Evolutionary conservation across 2,888 invertebrate species (phyloP), one percentile per base, ranked within the genome.

Genomic region (Chalcosyrphus nemorum): DNA sequence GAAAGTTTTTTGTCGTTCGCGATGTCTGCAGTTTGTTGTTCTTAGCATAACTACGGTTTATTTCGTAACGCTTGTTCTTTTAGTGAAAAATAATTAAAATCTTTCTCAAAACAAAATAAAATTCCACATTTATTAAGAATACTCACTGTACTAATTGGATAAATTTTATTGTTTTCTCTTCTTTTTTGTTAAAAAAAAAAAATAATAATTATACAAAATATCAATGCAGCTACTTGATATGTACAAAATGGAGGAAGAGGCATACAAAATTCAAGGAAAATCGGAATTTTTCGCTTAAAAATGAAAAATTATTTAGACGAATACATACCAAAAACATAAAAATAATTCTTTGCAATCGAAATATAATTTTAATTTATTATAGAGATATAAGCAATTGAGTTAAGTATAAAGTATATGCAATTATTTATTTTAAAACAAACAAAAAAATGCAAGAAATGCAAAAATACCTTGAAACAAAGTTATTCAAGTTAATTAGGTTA

Each of bases 191-290:
- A 45, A 24, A 15, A 45, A 74, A 35, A 11, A 50, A 27, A 59
- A 35, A 56, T 35, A 35, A 66, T 32, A 52, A 59, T 54, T 59
- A 50, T 27, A 43, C 45, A 81, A 57, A 56, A 80, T 61, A 84
- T 57, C 47, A 65, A 75, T 93, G 41, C 93, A 96, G 96, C 93
- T 97, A 89, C 95, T 97, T 91, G 97, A 97, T 91, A 95, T 97
- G 95, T 97, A 97, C 93, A 97, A 97, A 92, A 97, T 97, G 93
- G 97, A 97, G 92, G 97, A 97, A 91, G 94, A 96, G 87, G 97
- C 97, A 90, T 97, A 96, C 92, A 96, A 97, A 89, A 94, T 97
- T 93, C 95, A 96, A 89, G 95, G 95, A 90, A 97, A 97, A 92
- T 94, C 95, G 88, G 97, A 97, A 92, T 97, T 97, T 92, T 97